These are phyloP conservation scores for Crotalus helleri DNA, from an alignment of 2,113 vertebrate species.

Conservation along the genomic window DNA sequence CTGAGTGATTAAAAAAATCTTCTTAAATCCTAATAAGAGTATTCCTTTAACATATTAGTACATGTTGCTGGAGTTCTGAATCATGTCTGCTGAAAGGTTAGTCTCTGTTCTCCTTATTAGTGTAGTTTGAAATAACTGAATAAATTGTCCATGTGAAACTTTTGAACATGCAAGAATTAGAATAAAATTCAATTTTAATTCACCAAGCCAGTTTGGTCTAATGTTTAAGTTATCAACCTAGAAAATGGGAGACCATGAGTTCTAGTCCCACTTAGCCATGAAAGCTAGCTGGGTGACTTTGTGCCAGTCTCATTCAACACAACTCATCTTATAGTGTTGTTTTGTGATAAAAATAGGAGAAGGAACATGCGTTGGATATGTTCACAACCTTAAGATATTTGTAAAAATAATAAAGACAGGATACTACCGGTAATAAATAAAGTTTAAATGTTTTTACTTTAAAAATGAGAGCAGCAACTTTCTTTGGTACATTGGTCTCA, in stretches of 20 bases:
- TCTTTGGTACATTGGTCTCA: background rate
- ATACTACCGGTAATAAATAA: background rate
- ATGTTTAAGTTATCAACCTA: background rate
- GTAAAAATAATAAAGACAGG: background rate
- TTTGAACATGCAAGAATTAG: slow-evolving; percentile 39
- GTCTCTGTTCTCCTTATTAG: slow-evolving; percentile 32
- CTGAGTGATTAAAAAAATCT: background rate
- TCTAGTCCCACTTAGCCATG: background rate
- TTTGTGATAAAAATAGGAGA: background rate
- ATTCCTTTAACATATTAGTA: slow-evolving; percentile 8
- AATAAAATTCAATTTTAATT: slow-evolving; percentile 35
- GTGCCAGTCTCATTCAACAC: no score
- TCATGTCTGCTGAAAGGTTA: background rate
- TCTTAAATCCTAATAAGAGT: background rate
- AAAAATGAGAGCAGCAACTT: slow-evolving; percentile 3
- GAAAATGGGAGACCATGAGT: background rate
- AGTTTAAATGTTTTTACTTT: slow-evolving; percentile 44
- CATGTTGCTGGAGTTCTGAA: slow-evolving; percentile 45
- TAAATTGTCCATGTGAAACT: slow-evolving; percentile 13
- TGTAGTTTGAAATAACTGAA: slow-evolving; percentile 32
- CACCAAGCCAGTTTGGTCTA: slow-evolving; percentile 40
- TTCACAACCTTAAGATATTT: background rate
- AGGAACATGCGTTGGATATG: background rate
- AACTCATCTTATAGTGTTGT: background rate
- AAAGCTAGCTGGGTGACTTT: background rate